Evolutionary conservation across 2,113 vertebrate genomes (phyloP).

Genomic region (Sorex araneus): DNA sequence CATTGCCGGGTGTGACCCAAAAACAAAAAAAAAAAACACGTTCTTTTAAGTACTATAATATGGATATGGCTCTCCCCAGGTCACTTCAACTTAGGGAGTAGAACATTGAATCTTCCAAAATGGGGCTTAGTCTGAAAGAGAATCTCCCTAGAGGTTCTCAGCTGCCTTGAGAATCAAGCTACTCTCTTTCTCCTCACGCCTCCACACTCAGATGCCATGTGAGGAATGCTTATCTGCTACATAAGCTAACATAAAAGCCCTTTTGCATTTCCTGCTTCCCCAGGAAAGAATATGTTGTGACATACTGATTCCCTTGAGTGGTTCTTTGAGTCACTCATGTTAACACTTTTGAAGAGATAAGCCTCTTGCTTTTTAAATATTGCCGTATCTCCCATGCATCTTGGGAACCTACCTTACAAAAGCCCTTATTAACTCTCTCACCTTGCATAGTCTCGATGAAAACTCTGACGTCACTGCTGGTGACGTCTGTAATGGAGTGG

Average conservation of each 20-base stretch:
- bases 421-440: not conserved
- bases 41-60: not conserved
- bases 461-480: slow-evolving; percentile 27
- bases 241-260: slow-evolving; percentile 3
- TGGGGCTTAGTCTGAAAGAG: slow-evolving; percentile 47
- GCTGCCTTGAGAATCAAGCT: slow-evolving; percentile 28
- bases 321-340: slow-evolving; percentile 47
- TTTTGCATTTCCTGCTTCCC: not conserved
- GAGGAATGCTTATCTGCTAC: slow-evolving; percentile 33
- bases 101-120: slow-evolving; percentile 23
- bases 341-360: slow-evolving; percentile 52
- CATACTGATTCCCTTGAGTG: slow-evolving; percentile 51
- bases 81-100: slow-evolving; percentile 8
- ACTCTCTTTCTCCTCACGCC: not conserved
- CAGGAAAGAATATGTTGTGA: slow-evolving; percentile 13
- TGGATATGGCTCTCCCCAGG: not conserved
- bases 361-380: slow-evolving; percentile 34
- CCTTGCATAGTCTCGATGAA: slow-evolving; percentile 25
- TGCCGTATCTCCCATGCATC: not conserved
- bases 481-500: slow-evolving; percentile 44
- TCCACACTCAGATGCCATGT: slow-evolving; percentile 2
- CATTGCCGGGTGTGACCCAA: too few relatives aligned
- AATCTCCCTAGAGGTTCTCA: slow-evolving; percentile 32
- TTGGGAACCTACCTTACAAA: slow-evolving; percentile 31
- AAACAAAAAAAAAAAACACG: slow-evolving; percentile 35